Evolutionary conservation across 2,888 invertebrate species (phyloP), one percentile per base, ranked within the genome.

Genomic region (Brachyptera risi): DNA sequence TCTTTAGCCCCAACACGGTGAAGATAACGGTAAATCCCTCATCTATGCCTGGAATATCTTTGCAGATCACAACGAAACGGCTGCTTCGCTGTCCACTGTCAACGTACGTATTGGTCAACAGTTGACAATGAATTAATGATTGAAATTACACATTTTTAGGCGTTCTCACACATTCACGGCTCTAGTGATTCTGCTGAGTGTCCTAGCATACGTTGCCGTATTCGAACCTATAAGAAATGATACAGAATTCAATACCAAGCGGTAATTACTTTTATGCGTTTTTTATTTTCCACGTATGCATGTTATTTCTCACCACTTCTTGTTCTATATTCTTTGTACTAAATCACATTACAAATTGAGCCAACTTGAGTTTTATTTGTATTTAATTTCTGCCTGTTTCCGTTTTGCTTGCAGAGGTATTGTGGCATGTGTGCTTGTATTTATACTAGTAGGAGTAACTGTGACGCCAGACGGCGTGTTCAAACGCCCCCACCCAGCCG

Each of bases 401-500:
- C 27, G 47, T 51, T 58, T 59, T 54, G 59, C 23, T 70, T 70
- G 35, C 71, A 79, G 79, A 68, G 81, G 81, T 58, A 69, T 81
- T 17, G 68, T 76, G 47, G 79, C 80, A 27, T 74, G 75, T 64
- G 70, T 78, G 47, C 66, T 77, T 24, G 76, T 75, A 17, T 80
- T 80, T 68, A 69, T 81, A 24, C 68, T 79, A 27, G 73, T 80
- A 64, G 80, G 80, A 2, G 78, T 80, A 1, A 80, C 78, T 13
- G 77, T 79, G 56, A 79, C 78, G 4, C 80, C 80, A 17, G 80
- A 81, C 73, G 81, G 80, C 4, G 79, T 79, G 19, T 81, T 80
- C 67, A 72, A 72, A 44, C 72, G 81, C 65, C 81, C 81, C 13
- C 81, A 81, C 72, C 80, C 81, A 58, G 80, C 76, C 15, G 73